Percentiles rank a stretch among this genome's conserved stretches.
phyloP scores from a whole-genome alignment of 2,113 vertebrate species.

The Chamaetylas fuelleborni region DNA sequence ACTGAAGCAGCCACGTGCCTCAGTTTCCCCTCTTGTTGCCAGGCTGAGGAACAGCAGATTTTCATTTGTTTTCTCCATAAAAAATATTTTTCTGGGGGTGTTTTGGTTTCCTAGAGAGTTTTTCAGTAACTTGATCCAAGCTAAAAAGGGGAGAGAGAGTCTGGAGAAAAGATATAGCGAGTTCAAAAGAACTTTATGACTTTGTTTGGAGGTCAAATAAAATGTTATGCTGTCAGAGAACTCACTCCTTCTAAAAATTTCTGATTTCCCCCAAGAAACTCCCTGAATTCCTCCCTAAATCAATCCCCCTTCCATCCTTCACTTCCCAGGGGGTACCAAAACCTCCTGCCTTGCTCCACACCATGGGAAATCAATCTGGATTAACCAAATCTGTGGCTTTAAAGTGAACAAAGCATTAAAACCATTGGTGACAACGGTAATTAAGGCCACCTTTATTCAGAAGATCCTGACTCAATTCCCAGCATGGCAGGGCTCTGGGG shows the following conservation, averaged over 20 bases:
- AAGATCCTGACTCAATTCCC: not conserved
- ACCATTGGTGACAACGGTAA: fast-evolving
- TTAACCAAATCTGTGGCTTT: not conserved
- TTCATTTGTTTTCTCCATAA: not conserved
- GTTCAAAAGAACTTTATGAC: not conserved
- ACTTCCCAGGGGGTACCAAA: fast-evolving
- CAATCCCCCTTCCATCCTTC: fast-evolving
- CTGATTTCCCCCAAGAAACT: not conserved
- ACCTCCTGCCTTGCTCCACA: not conserved
- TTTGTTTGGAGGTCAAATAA: not conserved
- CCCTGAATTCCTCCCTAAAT: not conserved
- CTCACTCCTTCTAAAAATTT: not conserved
- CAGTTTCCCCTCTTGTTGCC: not conserved
- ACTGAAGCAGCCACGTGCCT: not conserved
- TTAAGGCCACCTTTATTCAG: not conserved
- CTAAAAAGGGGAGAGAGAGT: not conserved
- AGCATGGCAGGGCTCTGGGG: not conserved
- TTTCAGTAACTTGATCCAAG: not conserved
- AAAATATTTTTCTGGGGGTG: not conserved
- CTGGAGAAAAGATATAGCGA: fast-evolving
- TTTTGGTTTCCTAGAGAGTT: not conserved
- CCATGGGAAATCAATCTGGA: fast-evolving
- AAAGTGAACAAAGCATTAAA: not conserved
- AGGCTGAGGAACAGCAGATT: not conserved
- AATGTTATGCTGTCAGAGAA: not conserved